Percentiles rank a stretch among this genome's conserved stretches.
Evolutionary conservation across 2,888 invertebrate genomes (phyloP).

Genomic region (Lasioglossum pauxillum): DNA sequence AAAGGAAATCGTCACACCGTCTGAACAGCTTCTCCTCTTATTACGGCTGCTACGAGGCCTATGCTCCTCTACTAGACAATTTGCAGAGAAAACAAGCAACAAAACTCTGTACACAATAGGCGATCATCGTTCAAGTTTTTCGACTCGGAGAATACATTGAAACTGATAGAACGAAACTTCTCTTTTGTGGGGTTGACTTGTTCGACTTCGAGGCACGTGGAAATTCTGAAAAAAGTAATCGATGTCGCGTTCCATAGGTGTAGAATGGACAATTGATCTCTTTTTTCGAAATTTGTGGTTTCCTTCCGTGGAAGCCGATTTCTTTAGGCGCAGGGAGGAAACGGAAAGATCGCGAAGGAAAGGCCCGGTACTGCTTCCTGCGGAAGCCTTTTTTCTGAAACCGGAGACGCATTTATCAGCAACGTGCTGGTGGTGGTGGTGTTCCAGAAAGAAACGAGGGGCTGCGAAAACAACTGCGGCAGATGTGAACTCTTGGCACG

Average conservation of each 20-base stretch:
- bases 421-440: constrained; percentile 57
- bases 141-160: background rate
- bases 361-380: constrained; percentile 79
- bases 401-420: constrained; percentile 65
- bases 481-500: constrained; percentile 83
- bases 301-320: constrained; percentile 23
- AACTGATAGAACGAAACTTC: background rate
- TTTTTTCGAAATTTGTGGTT: background rate
- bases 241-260: background rate
- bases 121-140: constrained; percentile 1
- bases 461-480: constrained; percentile 80
- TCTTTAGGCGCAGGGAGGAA: constrained; percentile 35
- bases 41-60: constrained; percentile 1
- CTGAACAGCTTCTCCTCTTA: constrained; percentile 27
- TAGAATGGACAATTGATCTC: background rate
- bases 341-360: constrained; percentile 60
- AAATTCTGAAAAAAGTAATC: background rate
- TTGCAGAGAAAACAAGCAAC: background rate
- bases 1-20: constrained; percentile 43
- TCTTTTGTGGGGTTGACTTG: background rate
- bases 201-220: background rate
- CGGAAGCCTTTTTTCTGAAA: constrained; percentile 82
- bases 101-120: constrained; percentile 17
- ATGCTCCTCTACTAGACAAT: constrained; percentile 13
- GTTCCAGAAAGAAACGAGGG: constrained; percentile 76